Percentiles rank a stretch among this genome's conserved stretches.
Evolutionary conservation across 2,113 vertebrate genomes (phyloP).

Genomic region (Lutjanus erythropterus): DNA sequence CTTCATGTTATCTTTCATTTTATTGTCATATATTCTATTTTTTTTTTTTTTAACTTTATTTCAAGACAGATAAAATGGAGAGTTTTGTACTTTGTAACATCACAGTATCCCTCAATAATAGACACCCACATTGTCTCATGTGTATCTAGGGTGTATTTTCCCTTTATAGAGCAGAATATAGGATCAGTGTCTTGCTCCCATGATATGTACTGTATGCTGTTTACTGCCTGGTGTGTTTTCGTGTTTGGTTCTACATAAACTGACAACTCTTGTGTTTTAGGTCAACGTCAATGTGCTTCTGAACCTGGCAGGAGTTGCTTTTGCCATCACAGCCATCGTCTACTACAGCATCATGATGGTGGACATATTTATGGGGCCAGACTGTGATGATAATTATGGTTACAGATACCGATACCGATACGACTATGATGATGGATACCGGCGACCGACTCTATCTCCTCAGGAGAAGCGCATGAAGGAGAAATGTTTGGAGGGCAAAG

Average conservation of each 20-base stretch:
- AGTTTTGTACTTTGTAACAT: neutral
- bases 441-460: neutral
- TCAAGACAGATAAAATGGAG: too few species aligned
- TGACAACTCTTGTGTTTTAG: constrained; percentile 54
- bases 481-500: constrained; percentile 9
- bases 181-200: too few species aligned
- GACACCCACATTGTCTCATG: neutral
- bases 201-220: too few species aligned
- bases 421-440: too few species aligned
- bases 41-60: too few species aligned
- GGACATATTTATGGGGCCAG: accelerated
- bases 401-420: accelerated
- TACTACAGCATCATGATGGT: constrained; percentile 48
- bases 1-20: too few species aligned
- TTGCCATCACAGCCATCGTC: constrained; percentile 70
- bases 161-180: too few species aligned
- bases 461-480: accelerated
- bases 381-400: accelerated
- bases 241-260: neutral
- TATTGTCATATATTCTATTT: too few species aligned
- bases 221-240: neutral
- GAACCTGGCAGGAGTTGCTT: constrained; percentile 60
- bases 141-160: too few species aligned
- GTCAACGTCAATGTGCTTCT: constrained; percentile 59
- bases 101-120: neutral